A percentile compares a stretch with the other conserved stretches of the same genome.
Evolutionary conservation across 2,113 vertebrate genomes (phyloP).

Genomic region (Ovis aries): ARS-UI_Ramb_v3.0 NC_056055.1:147423501-147424000

Average conservation of each 20-base stretch:
- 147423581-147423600: slow-evolving; percentile 27
- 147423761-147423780: background rate
- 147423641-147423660: slow-evolving; percentile 46
- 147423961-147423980: slow-evolving; percentile 18
- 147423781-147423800: background rate
- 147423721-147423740: background rate
- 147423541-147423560: slow-evolving; percentile 49
- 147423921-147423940: background rate
- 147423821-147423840: background rate
- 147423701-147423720: slow-evolving; percentile 23
- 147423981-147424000: background rate
- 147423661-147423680: background rate
- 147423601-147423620: slow-evolving; percentile 21
- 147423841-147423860: background rate
- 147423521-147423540: slow-evolving; percentile 42
- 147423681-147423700: background rate
- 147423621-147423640: background rate
- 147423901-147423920: slow-evolving; percentile 5
- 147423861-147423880: background rate
- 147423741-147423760: background rate
- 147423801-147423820: background rate
- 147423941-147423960: background rate
- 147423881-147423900: background rate
- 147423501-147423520: slow-evolving; percentile 51
- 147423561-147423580: slow-evolving; percentile 5